Percentiles rank a stretch among this genome's conserved stretches.
These are phyloP conservation scores for Etheostoma cragini DNA, from an alignment of 2,113 vertebrate species.

Conservation along the genomic window DNA sequence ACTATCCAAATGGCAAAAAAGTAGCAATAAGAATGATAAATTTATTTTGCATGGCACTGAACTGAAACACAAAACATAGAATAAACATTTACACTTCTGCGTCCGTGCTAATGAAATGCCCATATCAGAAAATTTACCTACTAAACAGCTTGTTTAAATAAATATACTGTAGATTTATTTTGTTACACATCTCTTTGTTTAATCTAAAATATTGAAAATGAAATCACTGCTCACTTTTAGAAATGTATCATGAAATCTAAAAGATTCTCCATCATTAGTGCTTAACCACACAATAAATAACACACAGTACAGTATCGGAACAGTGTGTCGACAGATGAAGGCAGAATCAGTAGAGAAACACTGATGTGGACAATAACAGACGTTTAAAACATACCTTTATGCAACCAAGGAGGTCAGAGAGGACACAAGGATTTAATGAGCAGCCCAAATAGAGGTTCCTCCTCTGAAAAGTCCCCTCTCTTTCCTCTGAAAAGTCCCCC, in stretches of 20 bases:
- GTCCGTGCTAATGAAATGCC: not conserved
- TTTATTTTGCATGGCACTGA: not conserved
- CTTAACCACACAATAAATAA: not conserved
- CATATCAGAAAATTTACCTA: too few relatives aligned
- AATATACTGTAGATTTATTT: too few relatives aligned
- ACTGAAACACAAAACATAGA: not conserved
- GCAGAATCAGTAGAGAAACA: not conserved
- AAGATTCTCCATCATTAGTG: not conserved
- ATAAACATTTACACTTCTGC: not conserved
- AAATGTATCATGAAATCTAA: not conserved
- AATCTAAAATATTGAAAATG: not conserved
- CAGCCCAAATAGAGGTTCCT: conserved; percentile 20
- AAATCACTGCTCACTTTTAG: not conserved
- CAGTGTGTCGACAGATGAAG: not conserved
- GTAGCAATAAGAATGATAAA: not conserved
- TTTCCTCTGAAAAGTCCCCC: too few relatives aligned
- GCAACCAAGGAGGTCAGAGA: conserved; percentile 26
- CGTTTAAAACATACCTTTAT: conserved; percentile 20
- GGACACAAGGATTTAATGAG: conserved; percentile 40
- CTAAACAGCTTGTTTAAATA: too few relatives aligned
- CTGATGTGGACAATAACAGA: not conserved
- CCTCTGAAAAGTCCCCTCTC: conserved; percentile 14
- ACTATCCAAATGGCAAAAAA: not conserved
- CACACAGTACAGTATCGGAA: not conserved
- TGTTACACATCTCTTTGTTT: not conserved